These are phyloP conservation scores for Mylabris phalerata DNA, from an alignment of 1,140 invertebrate genomes.

Conservation along the genomic window DNA sequence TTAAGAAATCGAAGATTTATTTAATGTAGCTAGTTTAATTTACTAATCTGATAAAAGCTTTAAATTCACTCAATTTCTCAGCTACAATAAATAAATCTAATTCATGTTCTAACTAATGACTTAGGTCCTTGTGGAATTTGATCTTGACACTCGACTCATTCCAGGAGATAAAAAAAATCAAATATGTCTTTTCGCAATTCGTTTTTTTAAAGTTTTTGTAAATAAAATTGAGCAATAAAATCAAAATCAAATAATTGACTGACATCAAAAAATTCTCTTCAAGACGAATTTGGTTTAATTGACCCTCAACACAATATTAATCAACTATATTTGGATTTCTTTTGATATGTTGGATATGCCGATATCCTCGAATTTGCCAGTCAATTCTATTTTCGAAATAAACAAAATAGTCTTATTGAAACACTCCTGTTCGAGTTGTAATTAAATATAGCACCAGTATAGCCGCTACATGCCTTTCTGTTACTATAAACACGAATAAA, in stretches of 20 bases:
- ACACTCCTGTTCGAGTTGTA: no score
- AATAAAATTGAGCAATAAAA: no score
- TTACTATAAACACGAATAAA: no score
- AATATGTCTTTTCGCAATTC: conserved; percentile 4
- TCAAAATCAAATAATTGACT: no score
- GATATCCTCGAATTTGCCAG: conserved; percentile 1
- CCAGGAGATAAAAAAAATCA: conserved; percentile 3
- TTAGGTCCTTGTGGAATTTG: conserved; percentile 19
- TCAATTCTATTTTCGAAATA: not conserved
- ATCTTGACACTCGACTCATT: conserved; percentile 6
- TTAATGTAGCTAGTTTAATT: not conserved
- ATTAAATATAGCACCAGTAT: conserved; percentile 4
- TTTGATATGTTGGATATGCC: conserved; percentile 3
- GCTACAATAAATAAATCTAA: conserved; percentile 11
- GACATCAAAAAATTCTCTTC: no score
- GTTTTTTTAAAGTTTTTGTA: no score
- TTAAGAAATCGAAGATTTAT: not conserved
- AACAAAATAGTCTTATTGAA: no score
- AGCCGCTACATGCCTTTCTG: no score
- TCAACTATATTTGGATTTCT: not conserved
- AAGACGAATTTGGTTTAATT: not conserved
- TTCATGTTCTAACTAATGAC: conserved; percentile 12
- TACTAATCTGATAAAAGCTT: no score
- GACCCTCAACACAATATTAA: conserved; percentile 5
- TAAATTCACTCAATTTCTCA: not conserved